phyloP scores from a whole-genome alignment of 2,113 vertebrate species.

The Calidris pugnax region DNA sequence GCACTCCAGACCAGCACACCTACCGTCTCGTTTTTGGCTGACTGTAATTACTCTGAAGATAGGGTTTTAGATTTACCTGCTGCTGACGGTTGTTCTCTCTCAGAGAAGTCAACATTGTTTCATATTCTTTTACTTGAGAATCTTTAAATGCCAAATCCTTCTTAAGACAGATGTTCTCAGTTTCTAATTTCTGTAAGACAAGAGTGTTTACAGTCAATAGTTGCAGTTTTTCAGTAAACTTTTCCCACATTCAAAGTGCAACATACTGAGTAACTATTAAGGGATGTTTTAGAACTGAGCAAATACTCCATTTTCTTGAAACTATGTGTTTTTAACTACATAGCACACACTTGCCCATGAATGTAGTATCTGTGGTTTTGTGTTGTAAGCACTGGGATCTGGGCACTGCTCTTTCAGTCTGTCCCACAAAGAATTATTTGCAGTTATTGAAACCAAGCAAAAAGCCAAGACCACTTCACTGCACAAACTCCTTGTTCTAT shows the following conservation, averaged over 20 bases:
- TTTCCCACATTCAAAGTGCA: not conserved
- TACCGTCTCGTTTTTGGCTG: not conserved
- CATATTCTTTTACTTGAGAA: slow-evolving; percentile 88
- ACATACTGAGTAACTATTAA: not conserved
- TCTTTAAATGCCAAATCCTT: slow-evolving; percentile 90
- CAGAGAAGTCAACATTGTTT: slow-evolving; percentile 84
- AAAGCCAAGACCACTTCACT: not conserved
- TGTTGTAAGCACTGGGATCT: not conserved
- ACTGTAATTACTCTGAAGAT: not conserved
- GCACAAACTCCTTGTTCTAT: not conserved
- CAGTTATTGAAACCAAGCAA: not conserved
- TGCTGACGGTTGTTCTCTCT: slow-evolving; percentile 90
- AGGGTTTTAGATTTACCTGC: slow-evolving; percentile 75
- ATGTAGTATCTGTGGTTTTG: not conserved
- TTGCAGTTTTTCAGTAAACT: not conserved
- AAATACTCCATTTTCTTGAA: not conserved
- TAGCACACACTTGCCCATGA: not conserved
- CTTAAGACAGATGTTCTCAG: slow-evolving; percentile 84
- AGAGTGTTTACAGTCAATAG: not conserved
- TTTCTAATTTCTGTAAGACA: slow-evolving; percentile 81
- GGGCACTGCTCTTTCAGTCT: not conserved
- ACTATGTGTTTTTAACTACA: not conserved
- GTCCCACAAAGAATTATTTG: not conserved
- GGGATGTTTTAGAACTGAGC: not conserved
- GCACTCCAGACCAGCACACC: not conserved